These are phyloP conservation scores for Phenganax subtilis DNA, from an alignment of 92 coral and sea anemone genomes.

Conservation along the genomic window DNA sequence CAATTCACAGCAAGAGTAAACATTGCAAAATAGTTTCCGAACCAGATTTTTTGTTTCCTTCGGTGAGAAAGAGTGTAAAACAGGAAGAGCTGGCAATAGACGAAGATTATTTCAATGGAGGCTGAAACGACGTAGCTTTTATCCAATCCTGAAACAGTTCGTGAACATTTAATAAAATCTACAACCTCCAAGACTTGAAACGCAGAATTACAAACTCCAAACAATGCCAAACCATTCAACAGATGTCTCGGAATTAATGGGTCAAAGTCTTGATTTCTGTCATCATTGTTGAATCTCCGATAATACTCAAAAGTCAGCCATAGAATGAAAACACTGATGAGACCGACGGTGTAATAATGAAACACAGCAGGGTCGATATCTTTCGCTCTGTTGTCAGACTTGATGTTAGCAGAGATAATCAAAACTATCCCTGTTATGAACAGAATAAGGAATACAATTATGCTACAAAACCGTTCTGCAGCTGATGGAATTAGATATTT, in stretches of 20 bases:
- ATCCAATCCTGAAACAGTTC: slow-evolving; percentile 8
- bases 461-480: neutral
- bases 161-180: slow-evolving; percentile 24
- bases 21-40: slow-evolving; percentile 26
- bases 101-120: slow-evolving; percentile 19
- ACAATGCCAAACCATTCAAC: slow-evolving; percentile 20
- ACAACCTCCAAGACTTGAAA: slow-evolving; percentile 6
- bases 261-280: neutral
- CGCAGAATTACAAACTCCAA: slow-evolving; percentile 17
- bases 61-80: slow-evolving; percentile 28
- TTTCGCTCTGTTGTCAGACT: neutral
- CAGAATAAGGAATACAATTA: neutral
- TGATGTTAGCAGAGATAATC: neutral
- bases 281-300: neutral
- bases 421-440: neutral
- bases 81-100: slow-evolving; percentile 22
- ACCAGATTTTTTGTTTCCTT: slow-evolving; percentile 14
- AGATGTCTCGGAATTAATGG: slow-evolving; percentile 27
- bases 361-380: neutral
- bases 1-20: slow-evolving; percentile 31
- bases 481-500: too few species aligned
- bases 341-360: neutral
- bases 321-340: slow-evolving; percentile 5
- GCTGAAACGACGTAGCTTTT: slow-evolving; percentile 13
- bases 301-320: neutral